Evolutionary conservation across 35 echinoderm and acorn worm genomes (phyloP), one percentile per base, ranked within the genome.

Genomic region (Nesometra sesokonis): DNA sequence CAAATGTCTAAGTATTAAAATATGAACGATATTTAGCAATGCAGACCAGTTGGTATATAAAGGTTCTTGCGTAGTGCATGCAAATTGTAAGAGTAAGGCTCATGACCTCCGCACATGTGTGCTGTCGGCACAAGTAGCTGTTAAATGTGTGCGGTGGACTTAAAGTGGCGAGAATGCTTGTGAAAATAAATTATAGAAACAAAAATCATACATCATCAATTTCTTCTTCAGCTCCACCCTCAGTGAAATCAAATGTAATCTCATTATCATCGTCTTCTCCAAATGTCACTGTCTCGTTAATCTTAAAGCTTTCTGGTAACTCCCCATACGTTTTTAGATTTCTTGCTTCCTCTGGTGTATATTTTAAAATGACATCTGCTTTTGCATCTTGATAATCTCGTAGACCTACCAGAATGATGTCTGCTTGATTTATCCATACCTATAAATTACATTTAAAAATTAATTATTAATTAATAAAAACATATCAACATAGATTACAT

Each of bases 351-450:
- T 97, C 95, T 38, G 89, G 57, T 21, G 88, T 97, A 83, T 97
- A 97, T 38, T 93, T 97, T 32, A 97, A 86, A 76, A 97, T 97
- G 35, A 97, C 95, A 76, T 97, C 95, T 0, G 95, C 95, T 76
- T 97, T 97, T 32, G 87, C 47, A 38, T 97, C 95, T 89, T 97
- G 95, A 87, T 93, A 97, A 52, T 97, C 95, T 57, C 95, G 86
- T n/a, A 97, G 84, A 47, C 95, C 95, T 17, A 97, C 84, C 30
- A 97, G 88, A 36, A 97, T 97, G 86, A 97, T 97, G 39, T 97
- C 95, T 32, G 88, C 81, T 76, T 82, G 46, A 40, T 97, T 97
- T 47, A 97, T 97, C 95, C 95, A 97, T 29, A 97, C 95, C 95
- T 97, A 83, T 0, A 92, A 11, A 33, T 27, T 43, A 43, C 38